Base-by-base conservation (phyloP, 2,113 vertebrate genomes). In the Lycaon pictus region DNA sequence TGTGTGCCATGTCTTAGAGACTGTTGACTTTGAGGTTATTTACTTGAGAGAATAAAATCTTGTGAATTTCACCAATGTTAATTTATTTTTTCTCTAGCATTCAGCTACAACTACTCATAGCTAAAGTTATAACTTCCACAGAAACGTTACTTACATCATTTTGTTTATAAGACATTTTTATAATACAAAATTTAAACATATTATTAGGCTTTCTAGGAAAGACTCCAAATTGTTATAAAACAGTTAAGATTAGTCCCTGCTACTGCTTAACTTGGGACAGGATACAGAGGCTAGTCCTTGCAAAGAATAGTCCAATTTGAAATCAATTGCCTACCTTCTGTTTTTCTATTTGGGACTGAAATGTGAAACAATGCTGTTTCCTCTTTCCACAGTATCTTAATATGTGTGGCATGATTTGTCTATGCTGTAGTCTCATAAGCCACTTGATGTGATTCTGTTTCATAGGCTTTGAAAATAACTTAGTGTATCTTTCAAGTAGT, bases 61-160 rank as follows among this genome's bases (percentile, higher is more conserved):
- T 83, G 4, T 87, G 35, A 69, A 48, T 80, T 80, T 87, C 84
- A 53, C 27, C 27, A 12, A 29, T 60, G 43, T 29, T 84, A 37
- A 88, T 88, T 94, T 97, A 11, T 76, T 5, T 80, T 81, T 93
- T 84, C 53, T 88, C 4, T 81, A 88, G 43, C 20, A 88, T 69
- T 10, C 5, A 85, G 25, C 11, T 88, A 65, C 1, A 82, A 85
- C 17, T 58, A 93, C 74, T 76, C 4, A 27, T 84, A 48, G 48
- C 11, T n/a, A 79, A 72, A 88, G 11, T 56, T 58, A 86, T 43
- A 95, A n/a, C 8, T 90, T 82, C 20, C 60, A 72, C 37, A 43
- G 72, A 82, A 72, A 5, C 48, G 7, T 86, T 72, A 62, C 6
- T 79, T 67, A 60, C 55, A 35, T 82, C 11, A 65, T 55, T 80